A percentile compares a stretch with the other conserved stretches of the same genome.
Evolutionary conservation across 2,113 vertebrate species (phyloP).

Genomic region (Mastomys natalensis): DNA sequence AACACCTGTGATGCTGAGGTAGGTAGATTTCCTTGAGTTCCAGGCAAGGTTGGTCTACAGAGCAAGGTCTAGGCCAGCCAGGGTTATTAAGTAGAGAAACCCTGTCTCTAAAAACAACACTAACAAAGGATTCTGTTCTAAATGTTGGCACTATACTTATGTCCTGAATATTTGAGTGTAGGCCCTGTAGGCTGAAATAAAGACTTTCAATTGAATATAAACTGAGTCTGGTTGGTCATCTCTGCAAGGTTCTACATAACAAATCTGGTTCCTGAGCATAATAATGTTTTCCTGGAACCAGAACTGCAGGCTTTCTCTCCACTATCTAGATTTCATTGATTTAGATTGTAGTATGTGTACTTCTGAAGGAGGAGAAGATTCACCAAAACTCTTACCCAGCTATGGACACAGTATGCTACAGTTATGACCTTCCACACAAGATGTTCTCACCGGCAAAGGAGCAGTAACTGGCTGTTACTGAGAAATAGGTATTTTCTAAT

Average conservation of each 20-base stretch:
- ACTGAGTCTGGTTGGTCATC: neutral
- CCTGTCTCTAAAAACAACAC: neutral
- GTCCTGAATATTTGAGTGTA: neutral
- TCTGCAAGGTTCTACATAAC: neutral
- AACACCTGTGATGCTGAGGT: neutral
- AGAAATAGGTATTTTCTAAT: no score
- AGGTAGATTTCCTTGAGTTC: neutral
- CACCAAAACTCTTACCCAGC: no score
- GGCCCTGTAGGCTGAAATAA: neutral
- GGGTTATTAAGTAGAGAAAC: neutral
- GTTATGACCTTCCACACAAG: no score
- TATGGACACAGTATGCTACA: no score
- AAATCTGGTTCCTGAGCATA: neutral
- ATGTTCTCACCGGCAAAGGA: no score
- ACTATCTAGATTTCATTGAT: neutral
- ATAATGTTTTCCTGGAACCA: neutral
- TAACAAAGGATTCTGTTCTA: neutral
- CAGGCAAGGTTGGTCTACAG: neutral
- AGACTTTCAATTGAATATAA: neutral
- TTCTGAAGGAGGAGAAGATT: no score
- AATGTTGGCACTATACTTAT: neutral
- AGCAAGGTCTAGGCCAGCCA: neutral
- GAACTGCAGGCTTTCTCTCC: neutral
- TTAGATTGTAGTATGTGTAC: neutral
- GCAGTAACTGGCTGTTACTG: no score